These are phyloP conservation scores for Saguinus midas DNA, from an alignment of 2,113 vertebrate species.

Conservation along the genomic window DNA sequence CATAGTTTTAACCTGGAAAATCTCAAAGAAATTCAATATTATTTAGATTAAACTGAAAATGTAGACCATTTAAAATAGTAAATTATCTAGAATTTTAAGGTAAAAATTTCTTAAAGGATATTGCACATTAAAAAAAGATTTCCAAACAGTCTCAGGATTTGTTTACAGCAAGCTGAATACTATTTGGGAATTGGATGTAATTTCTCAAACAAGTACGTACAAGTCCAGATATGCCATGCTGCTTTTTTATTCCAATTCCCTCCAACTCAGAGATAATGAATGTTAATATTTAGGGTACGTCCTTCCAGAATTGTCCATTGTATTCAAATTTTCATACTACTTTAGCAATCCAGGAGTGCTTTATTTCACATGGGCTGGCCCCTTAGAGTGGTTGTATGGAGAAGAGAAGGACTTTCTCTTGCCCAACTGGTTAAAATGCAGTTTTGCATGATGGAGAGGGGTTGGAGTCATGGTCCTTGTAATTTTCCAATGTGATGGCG, in stretches of 20 bases:
- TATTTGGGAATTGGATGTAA: background rate
- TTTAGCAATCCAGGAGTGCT: background rate
- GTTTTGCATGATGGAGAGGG: background rate
- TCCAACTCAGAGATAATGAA: background rate
- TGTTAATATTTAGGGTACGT: background rate
- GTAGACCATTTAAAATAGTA: background rate
- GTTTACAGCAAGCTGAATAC: background rate
- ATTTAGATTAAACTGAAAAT: background rate
- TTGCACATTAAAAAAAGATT: background rate
- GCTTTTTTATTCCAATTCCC: background rate
- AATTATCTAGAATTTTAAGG: background rate
- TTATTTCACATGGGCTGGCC: background rate
- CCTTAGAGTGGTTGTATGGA: background rate
- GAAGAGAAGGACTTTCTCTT: background rate
- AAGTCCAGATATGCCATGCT: background rate
- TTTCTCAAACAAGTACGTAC: background rate
- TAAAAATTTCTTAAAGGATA: background rate
- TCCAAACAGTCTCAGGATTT: background rate
- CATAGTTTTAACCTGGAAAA: slow-evolving; percentile 7
- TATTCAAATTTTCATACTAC: background rate
- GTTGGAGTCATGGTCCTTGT: background rate
- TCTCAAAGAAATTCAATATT: background rate
- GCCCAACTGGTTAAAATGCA: background rate
- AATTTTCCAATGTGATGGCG: background rate
- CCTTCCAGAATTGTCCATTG: background rate